A percentile compares a stretch with the other conserved stretches of the same genome.
Evolutionary conservation across 2,797 vertebrate genomes (phyloP).

Genomic region (Spinibarbus caldwelli): DNA sequence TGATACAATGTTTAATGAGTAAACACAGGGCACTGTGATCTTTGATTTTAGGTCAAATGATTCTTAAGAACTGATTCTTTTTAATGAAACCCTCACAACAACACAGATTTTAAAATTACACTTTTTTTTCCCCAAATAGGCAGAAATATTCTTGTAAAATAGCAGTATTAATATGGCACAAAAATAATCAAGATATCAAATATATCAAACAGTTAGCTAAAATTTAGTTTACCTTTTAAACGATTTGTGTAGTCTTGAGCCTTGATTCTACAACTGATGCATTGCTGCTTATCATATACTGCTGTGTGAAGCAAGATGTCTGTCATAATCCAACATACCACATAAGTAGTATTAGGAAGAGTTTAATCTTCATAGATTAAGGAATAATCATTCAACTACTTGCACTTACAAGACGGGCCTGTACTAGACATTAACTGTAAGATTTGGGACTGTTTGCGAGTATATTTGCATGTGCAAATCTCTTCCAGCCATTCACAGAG

Average conservation of each 20-base stretch:
- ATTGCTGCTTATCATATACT: not conserved
- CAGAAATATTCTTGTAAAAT: too few relatives aligned
- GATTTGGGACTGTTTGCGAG: not conserved
- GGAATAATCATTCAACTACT: not conserved
- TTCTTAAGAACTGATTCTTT: too few relatives aligned
- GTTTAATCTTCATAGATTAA: conserved; percentile 27
- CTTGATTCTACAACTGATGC: not conserved
- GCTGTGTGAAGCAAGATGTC: not conserved
- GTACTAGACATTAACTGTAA: not conserved
- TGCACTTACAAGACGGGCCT: not conserved
- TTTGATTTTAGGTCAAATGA: too few relatives aligned
- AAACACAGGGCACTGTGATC: too few relatives aligned
- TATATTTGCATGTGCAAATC: conserved; percentile 13
- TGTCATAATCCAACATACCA: not conserved
- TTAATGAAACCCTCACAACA: too few relatives aligned
- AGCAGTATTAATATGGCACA: too few relatives aligned
- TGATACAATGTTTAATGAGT: too few relatives aligned
- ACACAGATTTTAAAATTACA: too few relatives aligned
- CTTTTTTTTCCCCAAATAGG: too few relatives aligned
- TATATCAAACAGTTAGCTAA: too few relatives aligned
- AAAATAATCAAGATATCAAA: too few relatives aligned
- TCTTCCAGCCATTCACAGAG: not conserved
- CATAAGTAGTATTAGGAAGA: not conserved
- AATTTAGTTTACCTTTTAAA: too few relatives aligned
- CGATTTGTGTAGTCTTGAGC: not conserved